These are phyloP conservation scores for Glossophaga mutica DNA, from an alignment of 2,797 vertebrate genomes.

Conservation along the genomic window DNA sequence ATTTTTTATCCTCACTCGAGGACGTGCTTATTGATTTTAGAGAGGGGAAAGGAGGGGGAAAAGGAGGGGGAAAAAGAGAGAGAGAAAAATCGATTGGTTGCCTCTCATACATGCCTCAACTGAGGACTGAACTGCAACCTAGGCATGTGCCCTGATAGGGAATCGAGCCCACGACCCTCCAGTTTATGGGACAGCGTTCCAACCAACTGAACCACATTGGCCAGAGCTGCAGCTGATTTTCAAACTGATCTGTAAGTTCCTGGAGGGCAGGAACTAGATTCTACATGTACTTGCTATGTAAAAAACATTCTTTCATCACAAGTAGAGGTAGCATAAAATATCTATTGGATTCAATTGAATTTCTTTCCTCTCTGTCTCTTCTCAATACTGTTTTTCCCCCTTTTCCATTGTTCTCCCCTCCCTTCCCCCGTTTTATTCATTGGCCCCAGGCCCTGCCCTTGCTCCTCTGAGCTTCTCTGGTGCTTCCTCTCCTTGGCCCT, in stretches of 20 bases:
- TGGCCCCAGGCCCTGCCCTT: background rate
- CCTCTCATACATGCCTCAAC: background rate
- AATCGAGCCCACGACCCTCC: background rate
- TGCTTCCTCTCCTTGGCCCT: background rate
- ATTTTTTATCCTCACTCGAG: background rate
- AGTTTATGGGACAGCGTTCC: background rate
- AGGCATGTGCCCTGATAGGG: too few species aligned
- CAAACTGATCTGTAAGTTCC: background rate
- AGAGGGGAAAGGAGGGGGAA: too few species aligned
- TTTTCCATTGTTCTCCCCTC: background rate
- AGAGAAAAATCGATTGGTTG: background rate
- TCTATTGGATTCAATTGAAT: fast-evolving
- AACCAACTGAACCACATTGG: background rate
- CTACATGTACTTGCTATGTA: background rate
- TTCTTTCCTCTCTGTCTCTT: background rate
- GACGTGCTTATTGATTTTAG: background rate
- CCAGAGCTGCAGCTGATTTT: background rate
- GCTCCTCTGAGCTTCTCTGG: background rate
- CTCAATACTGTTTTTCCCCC: background rate
- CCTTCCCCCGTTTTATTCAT: background rate
- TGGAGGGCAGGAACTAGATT: background rate
- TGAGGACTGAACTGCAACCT: background rate
- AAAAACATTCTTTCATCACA: background rate
- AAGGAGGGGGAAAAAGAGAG: too few species aligned
- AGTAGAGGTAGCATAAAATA: background rate